phyloP scores from a whole-genome alignment of 2,113 vertebrate species.

The Chrysochloris asiatica region DNA sequence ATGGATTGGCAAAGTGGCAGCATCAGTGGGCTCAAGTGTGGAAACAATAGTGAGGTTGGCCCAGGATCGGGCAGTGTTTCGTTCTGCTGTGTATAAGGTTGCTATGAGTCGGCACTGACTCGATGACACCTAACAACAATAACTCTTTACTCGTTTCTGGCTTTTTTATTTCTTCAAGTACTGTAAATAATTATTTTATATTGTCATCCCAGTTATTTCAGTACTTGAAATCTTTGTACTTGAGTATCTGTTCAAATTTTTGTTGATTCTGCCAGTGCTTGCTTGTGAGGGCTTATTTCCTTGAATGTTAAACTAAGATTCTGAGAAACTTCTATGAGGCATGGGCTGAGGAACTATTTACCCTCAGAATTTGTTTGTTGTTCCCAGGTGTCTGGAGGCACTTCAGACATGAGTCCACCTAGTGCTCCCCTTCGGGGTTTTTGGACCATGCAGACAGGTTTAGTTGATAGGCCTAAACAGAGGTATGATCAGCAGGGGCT shows the following conservation, averaged over 20 bases:
- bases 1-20: too few relatives aligned
- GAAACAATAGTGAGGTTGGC: too few relatives aligned
- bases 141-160: neutral
- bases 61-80: too few relatives aligned
- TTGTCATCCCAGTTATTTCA: neutral
- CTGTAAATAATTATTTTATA: neutral
- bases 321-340: neutral
- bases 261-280: neutral
- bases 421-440: neutral
- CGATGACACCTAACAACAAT: too few relatives aligned
- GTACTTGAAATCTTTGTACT: neutral
- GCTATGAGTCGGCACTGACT: too few relatives aligned
- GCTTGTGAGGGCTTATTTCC: neutral
- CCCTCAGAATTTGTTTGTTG: neutral
- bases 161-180: neutral
- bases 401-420: neutral
- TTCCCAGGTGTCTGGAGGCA: neutral
- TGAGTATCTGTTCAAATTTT: neutral
- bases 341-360: neutral
- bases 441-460: neutral
- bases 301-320: neutral
- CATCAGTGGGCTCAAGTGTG: too few relatives aligned
- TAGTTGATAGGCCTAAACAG: neutral
- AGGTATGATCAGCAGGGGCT: neutral
- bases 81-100: too few relatives aligned